phyloP scores from a whole-genome alignment of 1,140 invertebrate species.

The Latrodectus geometricus region DNA sequence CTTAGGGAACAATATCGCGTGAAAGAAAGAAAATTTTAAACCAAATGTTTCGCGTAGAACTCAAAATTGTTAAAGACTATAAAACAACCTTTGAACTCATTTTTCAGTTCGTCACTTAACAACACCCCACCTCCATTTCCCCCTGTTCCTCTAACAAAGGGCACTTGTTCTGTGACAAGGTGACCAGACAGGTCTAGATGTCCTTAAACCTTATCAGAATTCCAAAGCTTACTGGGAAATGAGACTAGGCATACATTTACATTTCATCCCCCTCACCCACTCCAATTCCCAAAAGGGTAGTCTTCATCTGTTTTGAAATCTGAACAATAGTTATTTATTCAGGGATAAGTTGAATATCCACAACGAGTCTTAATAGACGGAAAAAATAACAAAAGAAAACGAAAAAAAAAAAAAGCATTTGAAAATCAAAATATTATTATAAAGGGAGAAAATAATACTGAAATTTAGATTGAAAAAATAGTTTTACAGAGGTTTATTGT shows the following conservation, averaged over 20 bases:
- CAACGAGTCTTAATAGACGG: background rate
- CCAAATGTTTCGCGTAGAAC: no score
- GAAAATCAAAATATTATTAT: no score
- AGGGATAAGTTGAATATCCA: background rate
- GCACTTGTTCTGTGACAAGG: conserved; percentile 1
- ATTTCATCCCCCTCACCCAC: background rate
- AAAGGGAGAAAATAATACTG: no score
- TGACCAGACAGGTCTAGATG: conserved; percentile 1
- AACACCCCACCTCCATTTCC: background rate
- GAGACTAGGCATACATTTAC: conserved; percentile 2
- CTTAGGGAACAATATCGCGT: no score
- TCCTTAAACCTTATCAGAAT: conserved; percentile 3
- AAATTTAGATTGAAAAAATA: no score
- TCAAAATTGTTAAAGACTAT: no score
- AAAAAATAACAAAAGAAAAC: background rate
- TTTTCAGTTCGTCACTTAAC: no score
- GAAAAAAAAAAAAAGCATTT: background rate
- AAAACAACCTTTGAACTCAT: no score
- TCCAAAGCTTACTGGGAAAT: background rate
- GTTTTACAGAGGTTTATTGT: no score
- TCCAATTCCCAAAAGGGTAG: background rate
- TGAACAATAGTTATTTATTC: no score
- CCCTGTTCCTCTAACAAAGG: conserved; percentile 4
- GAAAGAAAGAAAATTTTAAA: no score
- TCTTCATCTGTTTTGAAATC: no score